These are phyloP conservation scores for Cephonodes hylas DNA, from an alignment of 2,888 invertebrate species.

Conservation along the genomic window DNA sequence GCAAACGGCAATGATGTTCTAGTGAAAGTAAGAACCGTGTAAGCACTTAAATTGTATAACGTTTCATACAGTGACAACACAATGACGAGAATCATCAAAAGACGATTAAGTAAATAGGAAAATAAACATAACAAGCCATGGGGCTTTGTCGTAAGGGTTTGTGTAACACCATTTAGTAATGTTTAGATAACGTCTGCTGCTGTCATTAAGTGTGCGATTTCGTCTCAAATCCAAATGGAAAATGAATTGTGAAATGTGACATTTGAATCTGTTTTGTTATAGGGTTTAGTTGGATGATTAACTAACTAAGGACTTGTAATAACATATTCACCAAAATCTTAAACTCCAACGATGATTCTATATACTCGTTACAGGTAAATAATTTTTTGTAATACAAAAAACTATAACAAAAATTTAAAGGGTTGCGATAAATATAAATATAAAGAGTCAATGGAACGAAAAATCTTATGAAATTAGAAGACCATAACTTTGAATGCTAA, in stretches of 20 bases:
- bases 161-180: slow-evolving; percentile 54
- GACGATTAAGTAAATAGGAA: slow-evolving; percentile 58
- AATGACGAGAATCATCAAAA: slow-evolving; percentile 63
- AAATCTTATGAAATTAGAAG: too few relatives aligned
- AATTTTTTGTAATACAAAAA: too few relatives aligned
- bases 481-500: too few relatives aligned
- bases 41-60: slow-evolving; percentile 56
- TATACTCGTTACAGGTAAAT: too few relatives aligned
- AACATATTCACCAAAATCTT: too few relatives aligned
- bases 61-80: slow-evolving; percentile 43
- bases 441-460: too few relatives aligned
- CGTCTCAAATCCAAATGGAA: slow-evolving; percentile 11
- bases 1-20: slow-evolving; percentile 30
- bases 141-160: slow-evolving; percentile 49
- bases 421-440: too few relatives aligned
- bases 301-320: too few relatives aligned
- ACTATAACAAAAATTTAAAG: too few relatives aligned
- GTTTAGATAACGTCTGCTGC: slow-evolving; percentile 40
- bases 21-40: slow-evolving; percentile 59
- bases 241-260: slow-evolving; percentile 1
- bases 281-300: background rate
- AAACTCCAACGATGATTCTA: too few relatives aligned
- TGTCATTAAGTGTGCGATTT: background rate
- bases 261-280: background rate
- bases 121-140: slow-evolving; percentile 50